Percentiles rank a stretch among this genome's conserved stretches.
phyloP scores from a whole-genome alignment of 1,140 invertebrate genomes.

The Eubasilissa regina region DNA sequence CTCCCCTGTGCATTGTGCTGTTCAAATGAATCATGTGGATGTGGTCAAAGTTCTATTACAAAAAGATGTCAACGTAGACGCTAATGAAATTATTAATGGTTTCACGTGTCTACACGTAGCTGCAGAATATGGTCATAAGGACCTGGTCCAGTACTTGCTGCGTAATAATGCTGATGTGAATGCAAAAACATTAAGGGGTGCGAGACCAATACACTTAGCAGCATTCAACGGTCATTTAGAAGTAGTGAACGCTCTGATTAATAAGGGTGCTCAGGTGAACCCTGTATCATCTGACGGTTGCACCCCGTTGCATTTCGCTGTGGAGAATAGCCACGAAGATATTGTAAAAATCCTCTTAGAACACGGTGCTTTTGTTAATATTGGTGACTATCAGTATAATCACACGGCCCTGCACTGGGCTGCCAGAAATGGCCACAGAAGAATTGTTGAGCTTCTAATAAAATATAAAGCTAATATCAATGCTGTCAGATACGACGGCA shows the following conservation, averaged over 20 bases:
- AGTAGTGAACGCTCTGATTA: neutral
- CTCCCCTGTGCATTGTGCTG: neutral
- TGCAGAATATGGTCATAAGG: slow-evolving; percentile 7
- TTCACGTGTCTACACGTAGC: neutral
- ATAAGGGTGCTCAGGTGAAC: neutral
- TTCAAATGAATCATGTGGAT: neutral
- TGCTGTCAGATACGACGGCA: neutral
- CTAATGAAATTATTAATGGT: neutral
- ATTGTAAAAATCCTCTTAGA: slow-evolving; percentile 9
- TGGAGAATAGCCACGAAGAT: neutral
- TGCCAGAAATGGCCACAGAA: neutral
- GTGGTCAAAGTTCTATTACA: neutral
- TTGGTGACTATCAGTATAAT: neutral
- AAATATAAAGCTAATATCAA: neutral
- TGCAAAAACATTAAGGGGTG: neutral
- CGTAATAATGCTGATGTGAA: neutral
- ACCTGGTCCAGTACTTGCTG: neutral
- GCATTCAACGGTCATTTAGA: slow-evolving; percentile 5
- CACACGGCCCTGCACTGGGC: slow-evolving; percentile 5
- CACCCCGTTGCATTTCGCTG: neutral
- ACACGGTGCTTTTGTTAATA: neutral
- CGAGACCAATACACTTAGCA: neutral
- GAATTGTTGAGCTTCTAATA: neutral
- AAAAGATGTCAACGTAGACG: neutral
- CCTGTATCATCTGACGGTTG: neutral